Base-by-base conservation (phyloP, 1,140 invertebrate species). In the Hydropsyche tenuis region DNA sequence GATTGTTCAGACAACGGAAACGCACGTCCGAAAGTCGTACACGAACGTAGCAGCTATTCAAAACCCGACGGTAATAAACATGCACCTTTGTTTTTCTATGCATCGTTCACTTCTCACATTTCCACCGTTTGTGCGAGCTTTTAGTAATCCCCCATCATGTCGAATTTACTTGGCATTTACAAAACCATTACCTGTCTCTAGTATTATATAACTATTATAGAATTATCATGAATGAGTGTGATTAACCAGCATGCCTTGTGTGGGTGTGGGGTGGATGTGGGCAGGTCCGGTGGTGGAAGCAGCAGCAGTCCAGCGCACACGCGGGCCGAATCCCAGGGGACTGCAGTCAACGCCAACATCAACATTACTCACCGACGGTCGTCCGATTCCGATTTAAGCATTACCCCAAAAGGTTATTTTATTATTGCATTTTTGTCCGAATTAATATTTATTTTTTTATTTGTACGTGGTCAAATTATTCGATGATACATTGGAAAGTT, bases 301-400 rank as follows among this genome's bases (percentile, higher is more conserved):
- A n/a, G 73, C 63, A 68, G 72, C 73, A 77, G 76, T 37, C 84
- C 84, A 73, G 77, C 80, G 20, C 83, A 83, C 75, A 80, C 81
- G 5, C 75, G 83, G 1, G 82, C 83, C 60, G 84, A 83, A 66
- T 85, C 82, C 51, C 83, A 82, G 64, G 81, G 83, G 0, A 81
- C 81, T 79, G 78, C 86, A 87, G 70, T 86, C 87, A 75, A 84
- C 85, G 1, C 86, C 80, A 60, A 87, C 85, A 81, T 86, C 82
- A 79, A 84, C 80, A 82, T 86, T 73, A 89, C 92, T 69, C 90
- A 92, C 79, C 85, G 94, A 60, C 86, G 95, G 72, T 96, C 94
- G 0, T 97, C 95, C 3, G 96, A 97, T 82, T 97, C 96, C 1
- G 96, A 98, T 84, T 85, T 97, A 60, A 96, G 93, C 84, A 90